These are phyloP conservation scores for Mechanitis mazaeus DNA, from an alignment of 2,888 invertebrate species.

Conservation along the genomic window DNA sequence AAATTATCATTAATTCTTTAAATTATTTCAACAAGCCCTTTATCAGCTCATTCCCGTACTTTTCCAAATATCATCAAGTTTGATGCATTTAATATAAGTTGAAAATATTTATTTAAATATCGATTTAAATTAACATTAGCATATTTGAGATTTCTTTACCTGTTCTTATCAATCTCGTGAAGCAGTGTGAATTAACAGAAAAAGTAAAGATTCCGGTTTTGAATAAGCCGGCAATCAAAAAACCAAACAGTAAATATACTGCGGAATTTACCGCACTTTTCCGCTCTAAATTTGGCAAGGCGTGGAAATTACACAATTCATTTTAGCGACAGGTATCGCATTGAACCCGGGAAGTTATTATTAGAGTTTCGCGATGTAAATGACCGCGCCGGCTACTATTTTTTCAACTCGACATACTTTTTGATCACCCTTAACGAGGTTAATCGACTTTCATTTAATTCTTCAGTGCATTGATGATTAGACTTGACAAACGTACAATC, in stretches of 20 bases:
- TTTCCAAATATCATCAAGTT: background rate
- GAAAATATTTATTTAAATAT: background rate
- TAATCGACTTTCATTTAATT: slow-evolving; percentile 5
- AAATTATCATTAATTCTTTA: background rate
- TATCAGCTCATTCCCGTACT: background rate
- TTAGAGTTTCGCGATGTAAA: background rate
- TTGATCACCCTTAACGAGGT: slow-evolving; percentile 6
- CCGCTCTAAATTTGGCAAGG: background rate
- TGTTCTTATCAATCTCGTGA: too few relatives aligned
- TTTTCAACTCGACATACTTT: slow-evolving; percentile 4
- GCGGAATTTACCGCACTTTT: too few relatives aligned
- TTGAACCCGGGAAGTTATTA: background rate
- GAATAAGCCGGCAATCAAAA: too few relatives aligned
- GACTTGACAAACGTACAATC: background rate
- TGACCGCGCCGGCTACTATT: slow-evolving; percentile 3
- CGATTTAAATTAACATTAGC: too few relatives aligned
- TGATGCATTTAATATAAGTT: background rate
- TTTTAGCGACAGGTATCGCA: slow-evolving; percentile 4
- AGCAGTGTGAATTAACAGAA: too few relatives aligned
- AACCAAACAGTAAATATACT: too few relatives aligned
- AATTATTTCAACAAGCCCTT: background rate
- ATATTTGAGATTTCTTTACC: too few relatives aligned
- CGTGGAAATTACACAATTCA: slow-evolving; percentile 2
- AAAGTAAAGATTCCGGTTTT: too few relatives aligned
- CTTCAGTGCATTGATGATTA: slow-evolving; percentile 1